phyloP scores from a whole-genome alignment of 2,888 invertebrate genomes.

The Beris morrisii region DNA sequence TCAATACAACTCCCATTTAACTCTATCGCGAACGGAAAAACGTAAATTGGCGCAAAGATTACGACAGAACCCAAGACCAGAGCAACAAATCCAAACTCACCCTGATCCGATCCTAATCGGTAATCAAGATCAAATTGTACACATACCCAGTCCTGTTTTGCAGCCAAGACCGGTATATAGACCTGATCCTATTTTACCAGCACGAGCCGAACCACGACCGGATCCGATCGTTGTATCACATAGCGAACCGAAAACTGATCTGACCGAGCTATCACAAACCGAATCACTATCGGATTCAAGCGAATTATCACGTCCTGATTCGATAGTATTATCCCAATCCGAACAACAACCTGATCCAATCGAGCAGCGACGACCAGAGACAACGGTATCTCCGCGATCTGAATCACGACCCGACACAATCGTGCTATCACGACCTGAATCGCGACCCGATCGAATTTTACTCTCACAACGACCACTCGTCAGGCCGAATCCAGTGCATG shows the following conservation, averaged over 20 bases:
- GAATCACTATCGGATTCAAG: not conserved
- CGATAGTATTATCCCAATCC: not conserved
- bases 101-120: not conserved
- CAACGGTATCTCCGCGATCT: not conserved
- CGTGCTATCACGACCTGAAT: not conserved
- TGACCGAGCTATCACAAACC: not conserved
- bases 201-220: not conserved
- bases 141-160: not conserved
- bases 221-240: not conserved
- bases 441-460: not conserved
- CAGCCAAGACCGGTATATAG: not conserved
- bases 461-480: too few relatives aligned
- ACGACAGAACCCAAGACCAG: conserved; percentile 7
- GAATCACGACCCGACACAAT: not conserved
- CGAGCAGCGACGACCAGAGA: not conserved
- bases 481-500: conserved; percentile 3
- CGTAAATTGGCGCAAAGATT: conserved; percentile 27
- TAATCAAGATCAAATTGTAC: not conserved
- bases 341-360: not conserved
- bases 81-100: not conserved
- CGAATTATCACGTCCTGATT: not conserved
- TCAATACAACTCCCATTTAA: conserved; percentile 12
- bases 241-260: conserved; percentile 1
- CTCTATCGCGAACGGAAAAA: conserved; percentile 25
- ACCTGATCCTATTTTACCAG: not conserved